Conservation (phyloP, 2,797 vertebrate genomes). For the Tarsius wallacei region DNA sequence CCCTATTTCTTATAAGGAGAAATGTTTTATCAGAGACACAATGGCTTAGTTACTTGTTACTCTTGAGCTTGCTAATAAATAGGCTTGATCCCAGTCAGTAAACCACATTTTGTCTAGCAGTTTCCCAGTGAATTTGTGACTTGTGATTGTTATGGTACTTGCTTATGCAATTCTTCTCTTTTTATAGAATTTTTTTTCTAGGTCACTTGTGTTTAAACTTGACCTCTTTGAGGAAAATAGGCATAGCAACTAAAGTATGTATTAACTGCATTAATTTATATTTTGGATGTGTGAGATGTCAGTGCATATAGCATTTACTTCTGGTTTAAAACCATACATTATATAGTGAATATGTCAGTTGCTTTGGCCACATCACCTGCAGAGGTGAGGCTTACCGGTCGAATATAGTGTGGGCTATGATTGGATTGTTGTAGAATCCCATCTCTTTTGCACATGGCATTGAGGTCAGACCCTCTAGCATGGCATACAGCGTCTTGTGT, state of each 20-base stretch:
- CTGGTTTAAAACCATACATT: neutral
- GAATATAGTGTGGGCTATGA: too few relatives aligned
- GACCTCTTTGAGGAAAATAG: neutral
- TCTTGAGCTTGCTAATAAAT: neutral
- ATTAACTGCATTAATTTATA: neutral
- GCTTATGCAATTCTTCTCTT: neutral
- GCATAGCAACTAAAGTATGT: neutral
- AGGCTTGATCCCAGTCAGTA: neutral
- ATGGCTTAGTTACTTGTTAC: neutral
- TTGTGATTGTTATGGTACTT: neutral
- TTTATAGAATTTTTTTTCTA: neutral
- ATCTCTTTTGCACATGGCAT: neutral
- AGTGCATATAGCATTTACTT: neutral
- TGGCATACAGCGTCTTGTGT: neutral
- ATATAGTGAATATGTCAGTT: neutral
- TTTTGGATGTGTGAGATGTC: neutral
- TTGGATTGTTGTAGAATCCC: neutral
- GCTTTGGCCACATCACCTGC: neutral
- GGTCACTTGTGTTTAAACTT: constrained; percentile 38
- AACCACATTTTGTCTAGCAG: neutral
- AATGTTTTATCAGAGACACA: neutral
- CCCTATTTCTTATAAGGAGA: neutral
- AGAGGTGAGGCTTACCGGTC: neutral
- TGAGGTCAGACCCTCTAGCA: neutral
- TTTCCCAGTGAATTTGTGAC: neutral